Conservation (phyloP, 2,888 invertebrate species). For the Ichneumoninae sp. region DNA sequence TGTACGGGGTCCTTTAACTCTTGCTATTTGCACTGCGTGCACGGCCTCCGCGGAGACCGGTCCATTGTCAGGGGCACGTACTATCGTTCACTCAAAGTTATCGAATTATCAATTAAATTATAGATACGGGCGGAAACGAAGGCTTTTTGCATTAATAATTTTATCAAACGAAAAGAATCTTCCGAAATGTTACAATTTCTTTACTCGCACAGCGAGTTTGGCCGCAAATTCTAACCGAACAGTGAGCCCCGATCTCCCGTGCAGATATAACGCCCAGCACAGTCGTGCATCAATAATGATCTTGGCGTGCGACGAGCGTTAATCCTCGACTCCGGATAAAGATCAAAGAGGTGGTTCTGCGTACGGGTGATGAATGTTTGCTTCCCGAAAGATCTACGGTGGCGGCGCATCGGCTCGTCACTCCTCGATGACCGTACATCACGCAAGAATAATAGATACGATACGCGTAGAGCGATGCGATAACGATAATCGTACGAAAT, state of each 20-base stretch:
- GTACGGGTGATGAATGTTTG: constrained; percentile 53
- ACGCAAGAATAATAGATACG: constrained; percentile 61
- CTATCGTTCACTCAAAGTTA: constrained; percentile 13
- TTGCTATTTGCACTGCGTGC: constrained; percentile 32
- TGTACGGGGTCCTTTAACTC: constrained; percentile 49
- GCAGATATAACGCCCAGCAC: not conserved
- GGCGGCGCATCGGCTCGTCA: constrained; percentile 54
- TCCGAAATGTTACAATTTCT: not conserved
- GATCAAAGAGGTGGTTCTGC: constrained; percentile 52
- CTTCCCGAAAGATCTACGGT: constrained; percentile 27
- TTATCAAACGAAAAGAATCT: not conserved
- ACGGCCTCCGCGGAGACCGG: not conserved
- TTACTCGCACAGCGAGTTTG: not conserved
- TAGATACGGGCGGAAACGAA: not conserved
- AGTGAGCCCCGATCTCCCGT: not conserved
- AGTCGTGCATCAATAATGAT: constrained; percentile 32
- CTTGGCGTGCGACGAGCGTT: constrained; percentile 13
- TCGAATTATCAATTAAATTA: constrained; percentile 30
- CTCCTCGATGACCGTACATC: constrained; percentile 53
- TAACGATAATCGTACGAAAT: constrained; percentile 62
- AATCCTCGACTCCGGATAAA: constrained; percentile 42
- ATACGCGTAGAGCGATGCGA: constrained; percentile 40
- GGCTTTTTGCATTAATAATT: not conserved
- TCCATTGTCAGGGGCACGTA: constrained; percentile 10
- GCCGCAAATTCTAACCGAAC: too few relatives aligned